Evolutionary conservation across 2,797 vertebrate species (phyloP).

Genomic region (Premnoplex brunnescens): DNA sequence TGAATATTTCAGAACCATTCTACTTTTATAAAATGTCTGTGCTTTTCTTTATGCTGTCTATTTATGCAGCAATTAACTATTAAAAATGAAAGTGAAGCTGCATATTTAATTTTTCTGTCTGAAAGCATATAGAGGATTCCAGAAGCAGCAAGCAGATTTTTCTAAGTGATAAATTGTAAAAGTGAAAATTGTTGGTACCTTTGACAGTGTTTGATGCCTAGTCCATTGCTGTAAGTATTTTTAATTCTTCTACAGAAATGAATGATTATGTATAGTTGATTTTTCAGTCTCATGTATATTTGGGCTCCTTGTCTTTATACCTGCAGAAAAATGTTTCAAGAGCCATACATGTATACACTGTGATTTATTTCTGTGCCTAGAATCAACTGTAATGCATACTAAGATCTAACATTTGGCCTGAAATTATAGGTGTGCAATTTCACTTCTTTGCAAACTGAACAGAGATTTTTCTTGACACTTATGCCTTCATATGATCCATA

Average conservation of each 20-base stretch:
- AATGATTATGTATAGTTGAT: background rate
- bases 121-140: background rate
- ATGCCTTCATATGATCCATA: background rate
- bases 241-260: constrained; percentile 1
- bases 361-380: background rate
- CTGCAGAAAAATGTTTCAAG: background rate
- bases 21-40: background rate
- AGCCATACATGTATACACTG: background rate
- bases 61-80: constrained; percentile 43
- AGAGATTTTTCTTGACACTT: constrained; percentile 23
- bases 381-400: background rate
- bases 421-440: background rate
- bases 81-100: constrained; percentile 3
- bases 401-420: background rate
- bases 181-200: background rate
- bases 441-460: background rate
- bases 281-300: background rate
- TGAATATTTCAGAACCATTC: background rate
- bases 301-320: background rate
- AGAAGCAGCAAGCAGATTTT: background rate
- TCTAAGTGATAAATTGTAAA: background rate
- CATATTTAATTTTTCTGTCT: background rate
- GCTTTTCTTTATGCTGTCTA: background rate
- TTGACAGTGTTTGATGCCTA: background rate
- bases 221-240: background rate